These are phyloP conservation scores for Rhizomys pruinosus DNA, from an alignment of 2,113 vertebrate species.

Conservation along the genomic window DNA sequence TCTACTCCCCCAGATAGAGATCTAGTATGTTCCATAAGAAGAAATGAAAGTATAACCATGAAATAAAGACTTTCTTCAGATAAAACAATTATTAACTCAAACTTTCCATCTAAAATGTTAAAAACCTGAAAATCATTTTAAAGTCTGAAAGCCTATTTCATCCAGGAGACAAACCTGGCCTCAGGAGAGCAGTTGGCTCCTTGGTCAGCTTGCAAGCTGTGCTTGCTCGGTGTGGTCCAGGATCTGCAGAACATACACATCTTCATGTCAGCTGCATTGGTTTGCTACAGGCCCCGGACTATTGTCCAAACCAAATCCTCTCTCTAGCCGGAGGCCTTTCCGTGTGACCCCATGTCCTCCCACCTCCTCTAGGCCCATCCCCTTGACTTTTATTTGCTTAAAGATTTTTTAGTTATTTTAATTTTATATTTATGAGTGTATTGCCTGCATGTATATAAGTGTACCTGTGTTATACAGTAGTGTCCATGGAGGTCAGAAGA, in stretches of 20 bases:
- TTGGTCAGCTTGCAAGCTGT: background rate
- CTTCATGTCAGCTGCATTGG: no score
- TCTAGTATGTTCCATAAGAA: background rate
- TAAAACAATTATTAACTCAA: background rate
- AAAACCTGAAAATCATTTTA: background rate
- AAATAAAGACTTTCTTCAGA: background rate
- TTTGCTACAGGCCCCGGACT: background rate
- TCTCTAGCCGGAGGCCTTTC: background rate
- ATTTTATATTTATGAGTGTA: no score
- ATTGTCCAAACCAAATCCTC: background rate
- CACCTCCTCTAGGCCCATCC: background rate
- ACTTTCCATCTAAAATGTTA: background rate
- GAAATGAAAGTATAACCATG: background rate
- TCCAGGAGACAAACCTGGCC: background rate
- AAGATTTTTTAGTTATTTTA: no score
- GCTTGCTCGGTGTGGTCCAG: accelerated
- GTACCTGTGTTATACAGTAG: no score
- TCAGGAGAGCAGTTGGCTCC: background rate
- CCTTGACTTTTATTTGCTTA: background rate
- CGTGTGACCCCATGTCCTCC: background rate
- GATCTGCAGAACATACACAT: background rate
- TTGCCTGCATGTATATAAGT: no score
- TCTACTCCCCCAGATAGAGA: no score
- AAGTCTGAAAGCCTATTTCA: background rate
- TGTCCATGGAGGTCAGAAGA: no score